phyloP scores from a whole-genome alignment of 2,888 invertebrate species.

The Camptogramma bilineatum region DNA sequence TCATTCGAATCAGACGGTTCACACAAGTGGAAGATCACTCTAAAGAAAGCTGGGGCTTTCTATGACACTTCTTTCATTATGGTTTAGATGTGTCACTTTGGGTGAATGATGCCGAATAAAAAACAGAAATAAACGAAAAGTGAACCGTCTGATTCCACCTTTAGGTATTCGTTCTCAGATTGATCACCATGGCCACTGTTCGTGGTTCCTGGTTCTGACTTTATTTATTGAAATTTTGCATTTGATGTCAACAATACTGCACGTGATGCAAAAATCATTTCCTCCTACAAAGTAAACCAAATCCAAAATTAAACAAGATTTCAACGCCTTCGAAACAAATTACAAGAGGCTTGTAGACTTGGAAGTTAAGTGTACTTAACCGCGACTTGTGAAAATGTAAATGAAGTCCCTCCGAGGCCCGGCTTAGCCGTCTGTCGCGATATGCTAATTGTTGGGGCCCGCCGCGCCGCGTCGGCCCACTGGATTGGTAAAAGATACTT shows the following conservation, averaged over 20 bases:
- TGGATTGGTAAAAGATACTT: slow-evolving; percentile 27
- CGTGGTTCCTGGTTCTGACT: too few species aligned
- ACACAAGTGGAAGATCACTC: too few species aligned
- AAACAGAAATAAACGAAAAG: too few species aligned
- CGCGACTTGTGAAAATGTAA: slow-evolving; percentile 65
- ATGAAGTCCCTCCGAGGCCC: slow-evolving; percentile 54
- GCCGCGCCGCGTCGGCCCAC: neutral
- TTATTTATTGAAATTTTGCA: too few species aligned
- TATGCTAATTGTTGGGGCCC: slow-evolving; percentile 34
- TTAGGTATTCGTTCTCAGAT: too few species aligned
- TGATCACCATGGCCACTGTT: too few species aligned
- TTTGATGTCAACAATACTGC: neutral
- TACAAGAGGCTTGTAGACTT: slow-evolving; percentile 44
- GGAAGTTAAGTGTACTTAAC: slow-evolving; percentile 70
- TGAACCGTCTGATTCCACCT: too few species aligned
- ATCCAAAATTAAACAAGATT: slow-evolving; percentile 50
- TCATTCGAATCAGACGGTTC: too few species aligned
- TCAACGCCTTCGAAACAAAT: slow-evolving; percentile 45
- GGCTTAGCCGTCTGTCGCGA: slow-evolving; percentile 33
- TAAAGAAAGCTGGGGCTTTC: too few species aligned
- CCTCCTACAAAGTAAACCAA: slow-evolving; percentile 21
- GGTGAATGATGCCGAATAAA: too few species aligned
- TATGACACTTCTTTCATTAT: too few species aligned
- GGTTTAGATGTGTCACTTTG: too few species aligned
- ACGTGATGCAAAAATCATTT: neutral